Conservation (phyloP, 2,888 invertebrate species). For the Oxystoma pomonae region DNA sequence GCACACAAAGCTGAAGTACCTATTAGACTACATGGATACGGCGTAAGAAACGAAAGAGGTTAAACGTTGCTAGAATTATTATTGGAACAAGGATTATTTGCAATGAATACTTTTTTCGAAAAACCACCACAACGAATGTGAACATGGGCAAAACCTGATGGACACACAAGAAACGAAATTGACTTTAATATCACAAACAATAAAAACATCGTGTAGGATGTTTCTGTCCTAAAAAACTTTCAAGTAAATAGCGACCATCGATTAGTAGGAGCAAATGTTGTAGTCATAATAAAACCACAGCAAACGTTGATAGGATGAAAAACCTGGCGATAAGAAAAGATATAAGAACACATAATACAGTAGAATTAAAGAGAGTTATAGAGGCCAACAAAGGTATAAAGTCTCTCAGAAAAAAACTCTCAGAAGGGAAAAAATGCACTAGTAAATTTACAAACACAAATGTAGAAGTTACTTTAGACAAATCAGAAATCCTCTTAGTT, state of each 20-base stretch:
- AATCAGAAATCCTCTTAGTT: not conserved
- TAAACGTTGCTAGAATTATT: too few species aligned
- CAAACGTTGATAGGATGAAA: not conserved
- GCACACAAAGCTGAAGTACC: too few species aligned
- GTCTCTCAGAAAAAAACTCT: not conserved
- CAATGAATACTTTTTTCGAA: too few species aligned
- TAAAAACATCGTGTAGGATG: slow-evolving; percentile 1
- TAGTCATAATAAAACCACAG: not conserved
- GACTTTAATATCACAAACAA: slow-evolving; percentile 2
- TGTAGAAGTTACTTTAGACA: not conserved
- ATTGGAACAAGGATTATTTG: too few species aligned
- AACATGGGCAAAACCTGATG: slow-evolving; percentile 5
- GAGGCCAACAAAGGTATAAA: not conserved
- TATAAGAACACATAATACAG: not conserved
- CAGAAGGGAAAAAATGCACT: not conserved
- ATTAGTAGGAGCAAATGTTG: slow-evolving; percentile 4
- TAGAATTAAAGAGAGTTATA: not conserved
- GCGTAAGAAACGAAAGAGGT: too few species aligned
- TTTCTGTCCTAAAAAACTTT: too few species aligned
- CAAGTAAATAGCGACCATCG: slow-evolving; percentile 2
- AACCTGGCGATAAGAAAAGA: not conserved
- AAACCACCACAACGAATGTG: not conserved
- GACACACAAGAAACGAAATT: not conserved
- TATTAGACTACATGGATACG: too few species aligned
- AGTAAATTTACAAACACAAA: not conserved